Base-by-base conservation (phyloP, 2,888 invertebrate genomes). In the Epistrophe grossulariae region DNA sequence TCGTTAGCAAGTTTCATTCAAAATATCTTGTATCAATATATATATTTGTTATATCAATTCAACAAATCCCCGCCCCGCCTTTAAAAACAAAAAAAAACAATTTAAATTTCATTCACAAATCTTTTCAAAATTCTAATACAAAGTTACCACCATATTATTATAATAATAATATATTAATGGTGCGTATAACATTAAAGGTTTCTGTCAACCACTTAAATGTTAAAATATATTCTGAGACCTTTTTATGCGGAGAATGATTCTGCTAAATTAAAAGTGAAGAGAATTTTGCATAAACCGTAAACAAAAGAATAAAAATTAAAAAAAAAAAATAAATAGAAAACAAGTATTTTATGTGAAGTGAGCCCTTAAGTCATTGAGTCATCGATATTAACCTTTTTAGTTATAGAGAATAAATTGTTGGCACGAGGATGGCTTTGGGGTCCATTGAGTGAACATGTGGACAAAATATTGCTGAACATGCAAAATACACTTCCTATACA, bases 91-190 rank as follows among this genome's bases (percentile, higher is more conserved):
- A 35, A 35, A 35, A 35, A 35, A 31, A 64, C 19, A 66, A 72
- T 45, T 72, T 73, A 24, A 73, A 74, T 74, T 84, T 80, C 84
- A 84, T 84, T 84, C 84, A 84, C 80, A 84, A 84, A 84, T 60
- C 52, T 76, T 71, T 59, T 45, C 68, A 24, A 83, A 79, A 5
- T 57, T 55, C 62, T 60, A 3, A 62, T 40, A 62, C 57, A 35
- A 48, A 48, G 48, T 17, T 48, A 45, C n/a, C 43, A 43, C n/a
- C 0, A 6, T 4, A n/a, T n/a, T n/a, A n/a, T n/a, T n/a, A 31
- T 31, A 31, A 31, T 24, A 31, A 31, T 7, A 43, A 11, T 40
- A 45, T 59, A 60, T 64, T 64, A 64, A 64, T 64, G n/a, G 48
- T n/a, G 45, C 45, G 45, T 45, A 38, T 40, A 45, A 45, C 45